Evolutionary conservation across 1,140 invertebrate species (phyloP), one percentile per base, ranked within the genome.

Genomic region (Geopemphigus sp.): DNA sequence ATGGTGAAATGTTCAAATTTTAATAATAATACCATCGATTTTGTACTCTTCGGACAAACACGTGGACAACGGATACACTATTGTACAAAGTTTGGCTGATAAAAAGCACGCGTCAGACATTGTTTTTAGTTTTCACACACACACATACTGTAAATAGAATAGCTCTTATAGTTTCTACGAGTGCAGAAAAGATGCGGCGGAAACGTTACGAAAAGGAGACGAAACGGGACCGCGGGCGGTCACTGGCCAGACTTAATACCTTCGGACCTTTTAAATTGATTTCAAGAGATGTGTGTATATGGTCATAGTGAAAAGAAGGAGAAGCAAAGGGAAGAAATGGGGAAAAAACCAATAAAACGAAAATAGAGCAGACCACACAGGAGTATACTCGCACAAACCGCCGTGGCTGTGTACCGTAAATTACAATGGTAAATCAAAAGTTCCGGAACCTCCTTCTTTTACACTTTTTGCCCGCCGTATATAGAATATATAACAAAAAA

Each of bases 251-350:
- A 54, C 57, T 78, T 59, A 76, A 76, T 57, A 76, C 29, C 56
- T 45, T 78, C 15, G 57, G 57, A 63, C 74, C 57, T 78, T 78
- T 78, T 78, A 78, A 78, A 78, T 78, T 78, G 74, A 78, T 78
- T 78, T 39, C 39, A 45, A 63, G 57, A 78, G 39, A 61, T 63
- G 57, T 54, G 47, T 47, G 70, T 73, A 56, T 39, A 39, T 50
- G 39, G 39, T 26, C 39, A 10, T 24, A 17, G 66, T 50, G 47
- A 22, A 76, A 57, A 22, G 56, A 24, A 59, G 12, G 54, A 76
- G 2, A 76, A 76, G 53, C 24, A 39, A 61, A 76, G 22, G 24
- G 54, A 47, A 54, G 47, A 22, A 72, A 53, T 19, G 22, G 32
- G 39, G 32, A 45, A 39, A 59, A 78, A 78, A 78, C 74, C 74